Evolutionary conservation across 2,797 vertebrate species (phyloP).

Genomic region (Trematomus bernacchii): DNA sequence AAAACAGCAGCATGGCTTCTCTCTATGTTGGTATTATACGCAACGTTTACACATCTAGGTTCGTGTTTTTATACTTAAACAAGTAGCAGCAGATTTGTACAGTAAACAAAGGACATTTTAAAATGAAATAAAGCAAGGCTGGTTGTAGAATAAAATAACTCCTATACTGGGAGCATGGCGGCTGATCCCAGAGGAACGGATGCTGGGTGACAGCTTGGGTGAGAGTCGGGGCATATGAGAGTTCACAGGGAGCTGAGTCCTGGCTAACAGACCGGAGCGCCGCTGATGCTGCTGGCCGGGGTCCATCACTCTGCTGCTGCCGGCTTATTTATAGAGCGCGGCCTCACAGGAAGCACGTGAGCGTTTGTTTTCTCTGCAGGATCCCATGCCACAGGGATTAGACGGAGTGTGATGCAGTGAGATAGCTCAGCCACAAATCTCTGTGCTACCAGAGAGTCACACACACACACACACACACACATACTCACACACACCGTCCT

Average conservation of each 20-base stretch:
- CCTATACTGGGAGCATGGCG: background rate
- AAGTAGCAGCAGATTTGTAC: no score
- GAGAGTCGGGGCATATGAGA: slow-evolving; percentile 43
- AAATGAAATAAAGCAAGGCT: background rate
- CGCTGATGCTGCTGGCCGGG: slow-evolving; percentile 45
- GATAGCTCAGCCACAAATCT: slow-evolving; percentile 55
- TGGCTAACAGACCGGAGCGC: slow-evolving; percentile 23
- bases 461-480: slow-evolving; percentile 13
- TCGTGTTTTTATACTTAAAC: background rate
- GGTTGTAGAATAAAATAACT: background rate
- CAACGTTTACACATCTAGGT: background rate
- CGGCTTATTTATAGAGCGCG: slow-evolving; percentile 73
- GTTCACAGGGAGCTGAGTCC: slow-evolving; percentile 38
- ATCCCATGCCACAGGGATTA: slow-evolving; percentile 65
- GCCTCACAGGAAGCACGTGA: slow-evolving; percentile 52
- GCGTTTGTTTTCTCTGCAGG: slow-evolving; percentile 51
- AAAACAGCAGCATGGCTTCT: background rate
- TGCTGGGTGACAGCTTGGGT: slow-evolving; percentile 41
- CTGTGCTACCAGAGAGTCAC: slow-evolving; percentile 4
- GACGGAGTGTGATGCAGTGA: slow-evolving; percentile 35
- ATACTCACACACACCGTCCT: background rate
- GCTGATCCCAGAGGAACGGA: background rate
- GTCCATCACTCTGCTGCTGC: slow-evolving; percentile 56
- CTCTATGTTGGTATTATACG: background rate
- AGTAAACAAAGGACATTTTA: background rate